Evolutionary conservation across 1,140 invertebrate genomes (phyloP), one percentile per base, ranked within the genome.

Genomic region (Neodiprion virginianus): DNA sequence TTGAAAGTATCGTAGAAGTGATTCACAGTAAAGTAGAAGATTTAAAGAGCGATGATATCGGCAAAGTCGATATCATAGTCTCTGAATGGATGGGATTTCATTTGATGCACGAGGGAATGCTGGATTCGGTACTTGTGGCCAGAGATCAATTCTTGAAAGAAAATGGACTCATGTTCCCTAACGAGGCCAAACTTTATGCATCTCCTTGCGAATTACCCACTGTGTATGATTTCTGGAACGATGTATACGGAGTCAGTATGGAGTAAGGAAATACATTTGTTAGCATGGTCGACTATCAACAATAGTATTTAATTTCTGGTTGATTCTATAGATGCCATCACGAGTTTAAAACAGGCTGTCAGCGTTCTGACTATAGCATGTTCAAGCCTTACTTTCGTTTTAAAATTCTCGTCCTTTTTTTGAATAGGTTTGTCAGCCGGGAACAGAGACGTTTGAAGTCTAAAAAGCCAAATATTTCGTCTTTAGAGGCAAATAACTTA

Each of bases 21-120:
- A 86, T 94, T 8, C 92, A 93, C 84, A 96, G 95, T 1, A 93
- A 94, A 84, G 88, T 99, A 8, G 98, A 99, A 88, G 95, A 99
- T 81, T 91, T 92, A 9, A 87, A 93, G 74, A 88, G 96, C 72
- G 89, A 91, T n/a, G 83, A 67, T 50, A 79, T 90, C 49, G 92
- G 94, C 73, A 95, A 96, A 90, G 96, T 98, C 21, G 98, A 99
- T 86, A 93, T 99, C 28, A 98, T 99, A 79, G 94, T 99, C 48
- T 98, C 97, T 7, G 98, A 99, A 89, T 99, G 98, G 98, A 99
- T 99, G 98, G 98, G 98, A 7, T 99, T 99, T 89, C 99, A 99
- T 88, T 89, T 99, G 67, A 90, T 99, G 8, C 99, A 99, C 84
- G 98, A 99, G 89, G 98, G 97, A 23, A 99, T 99, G 98, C 87